Base-by-base conservation (phyloP, 2,888 invertebrate genomes). In the Digitonthophagus gazella region DNA sequence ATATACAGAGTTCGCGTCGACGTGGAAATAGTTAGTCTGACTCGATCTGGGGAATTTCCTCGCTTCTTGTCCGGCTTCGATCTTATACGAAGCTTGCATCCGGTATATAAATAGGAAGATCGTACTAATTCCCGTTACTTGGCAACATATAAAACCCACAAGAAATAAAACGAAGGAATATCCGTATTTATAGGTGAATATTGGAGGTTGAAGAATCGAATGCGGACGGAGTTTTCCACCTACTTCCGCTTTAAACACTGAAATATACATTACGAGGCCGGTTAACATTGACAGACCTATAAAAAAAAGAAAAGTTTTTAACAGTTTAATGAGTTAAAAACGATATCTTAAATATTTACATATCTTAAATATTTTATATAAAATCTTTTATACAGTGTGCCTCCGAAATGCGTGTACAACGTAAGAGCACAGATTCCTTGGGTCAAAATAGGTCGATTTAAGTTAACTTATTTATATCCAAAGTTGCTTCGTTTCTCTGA, bases 261-360 rank as follows among this genome's bases (percentile, higher is more conserved):
- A 95, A 85, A 96, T 95, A 87, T 95, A 96, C 87, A 95, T 93
- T 78, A 96, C 93, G 82, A 96, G 89, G 64, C 95, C 96, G 75
- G 93, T 92, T 76, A 96, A 88, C 93, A 96, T 94, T 74, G 95
- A 86, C 73, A 96, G 86, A 81, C 95, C 96, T 95, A 85, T 66
- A 87, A 86, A 58, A 73, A 14, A 68, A 11, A n/a, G n/a, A n/a
- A n/a, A n/a, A n/a, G n/a, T n/a, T n/a, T 14, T 3, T 15, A 22
- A 64, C 14, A 64, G 3, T n/a, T 18, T 14, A n/a, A n/a, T n/a
- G n/a, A n/a, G n/a, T n/a, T n/a, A n/a, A n/a, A n/a, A n/a, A n/a
- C n/a, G n/a, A n/a, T n/a, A n/a, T n/a, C n/a, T n/a, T n/a, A n/a
- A n/a, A n/a, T n/a, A n/a, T n/a, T n/a, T n/a, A n/a, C n/a, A n/a